A percentile compares a stretch with the other conserved stretches of the same genome.
These are phyloP conservation scores for Enteromius trimaculatus DNA, from an alignment of 2,797 vertebrate species.

Conservation along the genomic window DNA sequence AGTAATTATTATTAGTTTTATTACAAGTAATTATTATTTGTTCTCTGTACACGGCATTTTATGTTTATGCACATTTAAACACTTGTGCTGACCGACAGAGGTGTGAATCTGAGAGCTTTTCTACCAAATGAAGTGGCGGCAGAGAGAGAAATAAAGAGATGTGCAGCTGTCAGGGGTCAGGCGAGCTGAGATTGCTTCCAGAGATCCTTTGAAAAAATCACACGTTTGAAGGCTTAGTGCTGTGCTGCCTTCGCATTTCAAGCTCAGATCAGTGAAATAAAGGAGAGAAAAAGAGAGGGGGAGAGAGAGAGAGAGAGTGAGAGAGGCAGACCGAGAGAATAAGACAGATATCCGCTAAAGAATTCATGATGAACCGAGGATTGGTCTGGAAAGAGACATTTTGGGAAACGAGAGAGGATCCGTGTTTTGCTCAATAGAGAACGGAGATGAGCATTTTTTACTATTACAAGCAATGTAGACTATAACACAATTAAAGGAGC, in stretches of 20 bases:
- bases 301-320: conserved; percentile 74
- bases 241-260: conserved; percentile 92
- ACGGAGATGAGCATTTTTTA: conserved; percentile 38
- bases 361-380: conserved; percentile 87
- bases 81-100: conserved; percentile 88
- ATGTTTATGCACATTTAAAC: conserved; percentile 88
- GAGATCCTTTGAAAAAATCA: conserved; percentile 98
- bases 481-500: conserved; percentile 74
- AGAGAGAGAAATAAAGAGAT: conserved; percentile 91
- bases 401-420: conserved; percentile 74
- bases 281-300: conserved; percentile 61
- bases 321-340: conserved; percentile 73
- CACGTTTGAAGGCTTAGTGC: conserved; percentile 95
- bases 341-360: conserved; percentile 76
- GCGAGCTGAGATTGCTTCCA: conserved; percentile 95
- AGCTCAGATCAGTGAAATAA: conserved; percentile 93
- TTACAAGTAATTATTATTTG: conserved; percentile 56
- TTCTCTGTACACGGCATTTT: conserved; percentile 65
- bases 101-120: conserved; percentile 95
- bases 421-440: conserved; percentile 79
- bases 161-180: conserved; percentile 94
- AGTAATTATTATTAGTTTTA: neutral
- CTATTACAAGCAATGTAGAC: conserved; percentile 42
- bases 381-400: conserved; percentile 64
- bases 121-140: conserved; percentile 92